Evolutionary conservation across 2,113 vertebrate species (phyloP), one percentile per base, ranked within the genome.

Genomic region (Rhea americana): DNA sequence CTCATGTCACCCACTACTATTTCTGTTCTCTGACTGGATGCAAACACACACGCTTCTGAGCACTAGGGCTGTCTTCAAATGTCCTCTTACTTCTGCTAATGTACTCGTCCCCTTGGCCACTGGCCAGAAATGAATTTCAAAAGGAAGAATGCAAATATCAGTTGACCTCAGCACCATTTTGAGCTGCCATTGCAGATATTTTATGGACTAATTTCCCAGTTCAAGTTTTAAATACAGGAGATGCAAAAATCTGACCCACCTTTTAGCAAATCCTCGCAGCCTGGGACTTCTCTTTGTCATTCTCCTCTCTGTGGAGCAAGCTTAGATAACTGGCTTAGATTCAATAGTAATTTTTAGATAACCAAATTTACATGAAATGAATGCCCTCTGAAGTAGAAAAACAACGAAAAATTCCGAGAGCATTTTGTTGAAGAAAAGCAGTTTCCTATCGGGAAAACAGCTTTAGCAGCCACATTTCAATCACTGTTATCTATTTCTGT

Each of bases 1-100:
- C 83, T 93, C 32, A 94, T 88, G 93, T 94, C 90, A 94, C 85
- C 30, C 83, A 13, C 71, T 39, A 7, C 82, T 93, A 32, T 88
- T 91, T 88, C 93, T 72, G 1, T 84, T 77, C 90, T 75, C 87
- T 81, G 48, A 7, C 51, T 41, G n/a, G 67, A 67, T 50, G 91
- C 82, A 94, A 89, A 91, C 8, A 66, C 17, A 22, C 20, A 25
- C 0, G 2, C 32, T 56, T 88, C 48, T 58, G 85, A 94, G 85
- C 83, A 72, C 26, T 48, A 73, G 63, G 6, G 47, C 56, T 39
- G 16, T 22, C 92, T 89, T 92, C 66, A 89, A 22, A 77, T 5
- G 16, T 37, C 94, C 87, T 93, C 78, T 74, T 41, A 82, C 77
- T 96, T 47, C 87, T 90, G 66, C 55, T 92, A 65, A 73, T 75